These are phyloP conservation scores for Muscina levida DNA, from an alignment of 2,888 invertebrate genomes.

Conservation along the genomic window DNA sequence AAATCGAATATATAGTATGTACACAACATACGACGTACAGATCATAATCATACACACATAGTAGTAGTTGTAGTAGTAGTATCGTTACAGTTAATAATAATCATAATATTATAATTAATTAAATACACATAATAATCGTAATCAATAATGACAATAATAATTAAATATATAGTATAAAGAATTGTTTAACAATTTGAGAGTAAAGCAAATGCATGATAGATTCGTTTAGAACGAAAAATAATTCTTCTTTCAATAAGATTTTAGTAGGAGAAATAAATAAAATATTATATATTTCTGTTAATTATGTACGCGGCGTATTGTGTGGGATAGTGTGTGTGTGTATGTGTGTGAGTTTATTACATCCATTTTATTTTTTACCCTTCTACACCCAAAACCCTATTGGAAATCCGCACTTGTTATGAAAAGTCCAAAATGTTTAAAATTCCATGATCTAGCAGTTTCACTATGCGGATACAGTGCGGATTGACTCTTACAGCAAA, in stretches of 20 bases:
- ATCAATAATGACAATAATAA: slow-evolving; percentile 43
- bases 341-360: too few relatives aligned
- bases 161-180: slow-evolving; percentile 39
- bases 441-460: too few relatives aligned
- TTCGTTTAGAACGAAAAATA: slow-evolving; percentile 64
- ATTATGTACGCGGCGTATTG: background rate
- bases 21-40: slow-evolving; percentile 50
- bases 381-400: too few relatives aligned
- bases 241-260: slow-evolving; percentile 43
- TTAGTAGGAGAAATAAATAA: slow-evolving; percentile 32
- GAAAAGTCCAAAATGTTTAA: too few relatives aligned
- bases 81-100: slow-evolving; percentile 27
- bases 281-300: slow-evolving; percentile 23
- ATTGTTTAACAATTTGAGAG: slow-evolving; percentile 66
- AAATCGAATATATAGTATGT: slow-evolving; percentile 33
- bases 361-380: too few relatives aligned
- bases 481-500: too few relatives aligned
- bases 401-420: too few relatives aligned
- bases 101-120: slow-evolving; percentile 32
- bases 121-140: slow-evolving; percentile 52
- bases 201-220: slow-evolving; percentile 65
- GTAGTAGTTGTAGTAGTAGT: too few relatives aligned
- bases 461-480: too few relatives aligned
- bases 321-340: background rate
- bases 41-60: slow-evolving; percentile 6